Evolutionary conservation across 2,888 invertebrate species (phyloP).

Genomic region (Erebia aethiops): DNA sequence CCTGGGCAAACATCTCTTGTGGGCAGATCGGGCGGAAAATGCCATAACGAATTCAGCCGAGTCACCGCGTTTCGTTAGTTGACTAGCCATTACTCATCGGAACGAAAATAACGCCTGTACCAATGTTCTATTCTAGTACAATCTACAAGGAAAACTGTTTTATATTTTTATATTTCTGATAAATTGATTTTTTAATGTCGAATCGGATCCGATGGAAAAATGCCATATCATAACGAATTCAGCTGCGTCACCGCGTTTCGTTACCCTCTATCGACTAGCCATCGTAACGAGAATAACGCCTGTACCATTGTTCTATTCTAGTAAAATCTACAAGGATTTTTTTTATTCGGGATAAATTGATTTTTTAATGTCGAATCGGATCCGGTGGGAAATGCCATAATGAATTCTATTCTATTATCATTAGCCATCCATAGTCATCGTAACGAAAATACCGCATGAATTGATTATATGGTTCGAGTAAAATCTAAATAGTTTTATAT

Average conservation of each 20-base stretch:
- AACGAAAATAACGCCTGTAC: slow-evolving; percentile 1
- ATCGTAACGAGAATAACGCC: background rate
- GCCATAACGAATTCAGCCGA: slow-evolving; percentile 12
- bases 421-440: too few species aligned
- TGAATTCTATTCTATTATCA: too few species aligned
- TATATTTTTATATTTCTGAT: too few species aligned
- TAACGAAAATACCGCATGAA: too few species aligned
- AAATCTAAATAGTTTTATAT: too few species aligned
- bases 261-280: background rate
- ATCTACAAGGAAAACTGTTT: background rate
- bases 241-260: slow-evolving; percentile 21
- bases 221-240: slow-evolving; percentile 17
- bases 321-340: background rate
- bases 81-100: background rate
- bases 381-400: too few species aligned
- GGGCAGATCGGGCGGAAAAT: slow-evolving; percentile 6
- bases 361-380: too few species aligned
- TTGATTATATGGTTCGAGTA: too few species aligned
- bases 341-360: too few species aligned
- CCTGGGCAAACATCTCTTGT: background rate
- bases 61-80: slow-evolving; percentile 25
- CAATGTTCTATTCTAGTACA: background rate
- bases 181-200: too few species aligned
- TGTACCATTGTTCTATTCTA: background rate
- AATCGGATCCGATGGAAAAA: too few species aligned